A percentile compares a stretch with the other conserved stretches of the same genome.
These are phyloP conservation scores for Lophius americanus DNA, from an alignment of 2,797 vertebrate genomes.

Conservation along the genomic window DNA sequence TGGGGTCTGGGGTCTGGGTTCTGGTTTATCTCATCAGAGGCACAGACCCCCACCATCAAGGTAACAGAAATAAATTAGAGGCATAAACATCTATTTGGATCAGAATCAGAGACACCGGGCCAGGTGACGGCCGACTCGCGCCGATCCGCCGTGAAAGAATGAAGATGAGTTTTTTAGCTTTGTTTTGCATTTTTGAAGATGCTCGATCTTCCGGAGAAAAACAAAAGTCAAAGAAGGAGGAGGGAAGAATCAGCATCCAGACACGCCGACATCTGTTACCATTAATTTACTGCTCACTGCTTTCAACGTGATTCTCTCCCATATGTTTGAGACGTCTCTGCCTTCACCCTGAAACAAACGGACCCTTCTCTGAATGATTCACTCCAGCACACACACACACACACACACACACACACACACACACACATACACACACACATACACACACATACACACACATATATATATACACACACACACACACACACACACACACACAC, in stretches of 20 bases:
- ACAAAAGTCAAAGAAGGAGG: conserved; percentile 65
- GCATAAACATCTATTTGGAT: background rate
- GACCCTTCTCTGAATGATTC: conserved; percentile 86
- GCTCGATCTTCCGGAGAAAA: conserved; percentile 54
- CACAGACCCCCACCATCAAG: conserved; percentile 60
- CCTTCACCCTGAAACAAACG: conserved; percentile 61
- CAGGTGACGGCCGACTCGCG: too few species aligned
- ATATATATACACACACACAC: too few species aligned
- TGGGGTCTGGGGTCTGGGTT: conserved; percentile 19
- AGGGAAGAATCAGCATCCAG: conserved; percentile 76
- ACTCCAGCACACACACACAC: conserved; percentile 67
- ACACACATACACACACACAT: conserved; percentile 13
- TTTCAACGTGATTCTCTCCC: conserved; percentile 84
- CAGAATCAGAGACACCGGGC: too few species aligned
- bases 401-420: conserved; percentile 8
- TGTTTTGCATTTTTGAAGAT: conserved; percentile 64
- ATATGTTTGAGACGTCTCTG: conserved; percentile 87
- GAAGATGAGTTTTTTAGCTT: background rate
- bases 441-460: conserved; percentile 13
- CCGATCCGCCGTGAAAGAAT: too few species aligned
- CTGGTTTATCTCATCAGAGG: conserved; percentile 59
- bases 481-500: too few species aligned
- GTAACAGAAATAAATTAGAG: conserved; percentile 64
- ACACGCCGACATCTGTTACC: conserved; percentile 85
- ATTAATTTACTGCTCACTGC: conserved; percentile 88